Conservation (phyloP, 2,113 vertebrate genomes). For the Paramisgurnus dabryanus region DNA sequence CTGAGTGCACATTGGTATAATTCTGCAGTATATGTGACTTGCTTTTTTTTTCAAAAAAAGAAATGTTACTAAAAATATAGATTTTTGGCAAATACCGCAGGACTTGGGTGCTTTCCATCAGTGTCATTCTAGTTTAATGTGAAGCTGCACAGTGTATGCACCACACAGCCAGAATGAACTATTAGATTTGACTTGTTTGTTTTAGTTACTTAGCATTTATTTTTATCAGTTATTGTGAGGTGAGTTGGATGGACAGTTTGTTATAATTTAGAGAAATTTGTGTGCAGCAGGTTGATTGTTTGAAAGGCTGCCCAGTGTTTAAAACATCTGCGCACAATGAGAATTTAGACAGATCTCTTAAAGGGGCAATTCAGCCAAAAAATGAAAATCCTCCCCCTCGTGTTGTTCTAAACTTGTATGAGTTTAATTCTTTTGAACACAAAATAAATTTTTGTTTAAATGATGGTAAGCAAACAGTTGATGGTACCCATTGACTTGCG, state of each 20-base stretch:
- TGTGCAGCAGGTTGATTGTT: slow-evolving; percentile 17
- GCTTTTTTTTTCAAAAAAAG: no score
- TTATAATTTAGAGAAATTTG: slow-evolving; percentile 13
- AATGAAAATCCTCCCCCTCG: no score
- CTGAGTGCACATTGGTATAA: no score
- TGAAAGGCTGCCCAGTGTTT: slow-evolving; percentile 5
- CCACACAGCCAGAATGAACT: background rate
- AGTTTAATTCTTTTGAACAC: no score
- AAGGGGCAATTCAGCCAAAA: background rate
- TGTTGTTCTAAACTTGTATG: no score
- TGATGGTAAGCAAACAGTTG: no score
- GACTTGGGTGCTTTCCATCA: background rate
- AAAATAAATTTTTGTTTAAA: no score
- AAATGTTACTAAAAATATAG: no score
- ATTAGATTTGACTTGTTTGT: slow-evolving; percentile 14
- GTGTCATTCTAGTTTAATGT: background rate
- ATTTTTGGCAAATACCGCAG: background rate
- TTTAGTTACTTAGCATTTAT: slow-evolving; percentile 17
- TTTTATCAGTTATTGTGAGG: slow-evolving; percentile 14
- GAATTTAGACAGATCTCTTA: background rate
- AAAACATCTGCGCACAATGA: background rate
- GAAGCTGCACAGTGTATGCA: background rate
- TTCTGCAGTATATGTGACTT: no score
- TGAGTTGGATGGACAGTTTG: slow-evolving; percentile 3
- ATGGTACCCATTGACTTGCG: no score